Conservation (phyloP, 2,113 vertebrate species). For the Paradisaea rubra region DNA sequence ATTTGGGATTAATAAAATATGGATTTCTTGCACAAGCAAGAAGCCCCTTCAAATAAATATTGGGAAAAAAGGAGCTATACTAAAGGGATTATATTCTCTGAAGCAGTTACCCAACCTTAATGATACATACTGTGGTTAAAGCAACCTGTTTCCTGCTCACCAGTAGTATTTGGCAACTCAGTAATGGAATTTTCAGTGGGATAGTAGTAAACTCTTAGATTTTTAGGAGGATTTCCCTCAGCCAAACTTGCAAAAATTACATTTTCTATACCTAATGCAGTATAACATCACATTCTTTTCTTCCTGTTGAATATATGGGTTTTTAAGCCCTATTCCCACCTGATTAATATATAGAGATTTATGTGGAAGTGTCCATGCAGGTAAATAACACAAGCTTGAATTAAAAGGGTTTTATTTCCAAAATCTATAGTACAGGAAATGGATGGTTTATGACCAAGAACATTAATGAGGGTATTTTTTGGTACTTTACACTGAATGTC, state of each 20-base stretch:
- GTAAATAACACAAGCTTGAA: neutral
- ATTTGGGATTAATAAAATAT: neutral
- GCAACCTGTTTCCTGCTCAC: neutral
- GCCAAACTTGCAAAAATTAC: neutral
- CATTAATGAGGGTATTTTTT: neutral
- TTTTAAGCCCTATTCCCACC: neutral
- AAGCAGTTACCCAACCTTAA: neutral
- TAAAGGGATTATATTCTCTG: neutral
- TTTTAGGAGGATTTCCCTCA: neutral
- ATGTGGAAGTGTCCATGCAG: neutral
- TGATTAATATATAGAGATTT: neutral
- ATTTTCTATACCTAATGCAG: neutral
- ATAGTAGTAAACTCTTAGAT: neutral
- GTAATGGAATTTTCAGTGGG: neutral
- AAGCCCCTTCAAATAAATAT: neutral
- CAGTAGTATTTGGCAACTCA: neutral
- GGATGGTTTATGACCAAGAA: neutral
- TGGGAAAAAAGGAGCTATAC: neutral
- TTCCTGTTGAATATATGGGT: neutral
- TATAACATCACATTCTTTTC: neutral
- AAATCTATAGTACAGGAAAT: neutral
- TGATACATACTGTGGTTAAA: neutral
- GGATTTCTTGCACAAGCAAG: neutral
- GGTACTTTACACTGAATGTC: neutral
- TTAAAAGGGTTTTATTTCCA: neutral